Base-by-base conservation (phyloP, 2,113 vertebrate species). In the Condylura cristata region DNA sequence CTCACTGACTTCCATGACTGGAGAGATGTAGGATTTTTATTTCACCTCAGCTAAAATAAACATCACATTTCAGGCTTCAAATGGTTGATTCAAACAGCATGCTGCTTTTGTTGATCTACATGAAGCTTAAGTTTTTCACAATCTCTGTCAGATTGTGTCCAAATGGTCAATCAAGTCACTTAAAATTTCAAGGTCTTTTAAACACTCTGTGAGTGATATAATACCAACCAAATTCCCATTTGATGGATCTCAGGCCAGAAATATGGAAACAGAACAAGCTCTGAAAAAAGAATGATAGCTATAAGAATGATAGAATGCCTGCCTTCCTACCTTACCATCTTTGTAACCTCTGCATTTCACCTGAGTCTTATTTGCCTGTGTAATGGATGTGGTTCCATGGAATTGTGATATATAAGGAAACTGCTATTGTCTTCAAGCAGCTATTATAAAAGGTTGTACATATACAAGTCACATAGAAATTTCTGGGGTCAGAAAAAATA, bases 161-260 rank as follows among this genome's bases (percentile, higher is more conserved):
- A 94, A 84, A 81, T 71, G 58, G 48, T 86, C 81, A 79, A 46
- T 81, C 39, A 90, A 75, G 2, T 24, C n/a, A 75, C 39, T 94
- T 86, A 56, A 76, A 91, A 65, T 72, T 93, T 82, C 48, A 95
- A 87, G 34, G n/a, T 75, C 48, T 92, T 87, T 60, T 70, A 80
- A 87, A 91, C 11, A 76, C 22, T 14, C 14, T 85, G 66, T 76
- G 28, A 90, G 48, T 90, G 16, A 46, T 76, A 90, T 46, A 60
- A 34, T 12, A 58, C n/a, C 34, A 88, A 81, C 9, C 12, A 71
- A 74, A 92, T 72, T 53, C 44, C 12, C 26, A 90, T 70, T 65
- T 80, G 10, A 34, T 76, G 20, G 46, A 78, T 61, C 34, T 75
- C 11, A 7, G 17, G 6, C 75, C 22, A 85, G 20, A 85, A 87